These are phyloP conservation scores for Megaceryle alcyon DNA, from an alignment of 2,797 vertebrate species.

Conservation along the genomic window DNA sequence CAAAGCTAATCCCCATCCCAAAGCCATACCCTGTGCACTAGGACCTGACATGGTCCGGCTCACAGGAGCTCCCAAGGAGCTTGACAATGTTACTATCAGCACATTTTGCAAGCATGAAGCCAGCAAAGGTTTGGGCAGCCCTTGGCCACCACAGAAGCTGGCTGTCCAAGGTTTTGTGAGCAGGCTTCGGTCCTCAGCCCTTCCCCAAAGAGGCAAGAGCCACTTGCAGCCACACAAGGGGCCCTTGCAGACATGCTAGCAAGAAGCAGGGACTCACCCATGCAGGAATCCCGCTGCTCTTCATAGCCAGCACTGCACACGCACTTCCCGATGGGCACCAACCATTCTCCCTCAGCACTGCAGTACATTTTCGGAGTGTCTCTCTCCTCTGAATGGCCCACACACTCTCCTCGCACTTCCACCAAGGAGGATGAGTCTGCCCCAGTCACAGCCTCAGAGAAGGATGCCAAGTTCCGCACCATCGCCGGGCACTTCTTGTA, in stretches of 20 bases:
- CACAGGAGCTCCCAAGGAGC: not conserved
- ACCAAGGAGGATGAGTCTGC: constrained; percentile 95
- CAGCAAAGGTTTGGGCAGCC: not conserved
- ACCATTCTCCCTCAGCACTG: constrained; percentile 96
- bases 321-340: constrained; percentile 95
- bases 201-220: not conserved
- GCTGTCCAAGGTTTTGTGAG: not conserved
- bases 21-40: not conserved
- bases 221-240: not conserved
- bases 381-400: constrained; percentile 92
- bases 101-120: not conserved
- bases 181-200: not conserved
- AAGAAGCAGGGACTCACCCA: constrained; percentile 82
- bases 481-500: constrained; percentile 94
- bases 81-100: not conserved
- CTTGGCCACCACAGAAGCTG: not conserved
- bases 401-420: constrained; percentile 93
- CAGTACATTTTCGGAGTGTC: constrained; percentile 99
- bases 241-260: not conserved
- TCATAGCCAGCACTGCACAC: constrained; percentile 95
- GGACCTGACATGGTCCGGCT: not conserved
- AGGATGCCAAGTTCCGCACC: constrained; percentile 91
- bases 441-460: constrained; percentile 93
- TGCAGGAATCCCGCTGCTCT: constrained; percentile 89
- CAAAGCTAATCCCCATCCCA: not conserved